Conservation (phyloP, 2,888 invertebrate genomes). For the Ctena decussata region DNA sequence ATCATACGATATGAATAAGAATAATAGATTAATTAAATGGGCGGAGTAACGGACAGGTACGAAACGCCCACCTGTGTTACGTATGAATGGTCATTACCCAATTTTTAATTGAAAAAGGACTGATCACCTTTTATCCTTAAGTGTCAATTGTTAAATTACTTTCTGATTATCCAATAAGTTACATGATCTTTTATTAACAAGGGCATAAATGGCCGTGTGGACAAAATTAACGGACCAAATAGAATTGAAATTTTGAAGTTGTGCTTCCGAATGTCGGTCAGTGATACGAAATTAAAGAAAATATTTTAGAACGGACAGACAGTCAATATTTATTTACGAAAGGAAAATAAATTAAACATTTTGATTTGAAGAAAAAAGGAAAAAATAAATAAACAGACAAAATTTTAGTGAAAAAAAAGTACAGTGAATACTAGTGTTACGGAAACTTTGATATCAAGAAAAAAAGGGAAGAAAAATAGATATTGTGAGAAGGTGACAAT, state of each 20-base stretch:
- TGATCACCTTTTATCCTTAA: conserved; percentile 57
- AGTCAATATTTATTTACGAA: not conserved
- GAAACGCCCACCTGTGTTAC: conserved; percentile 13
- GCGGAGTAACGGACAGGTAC: conserved; percentile 22
- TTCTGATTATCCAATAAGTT: conserved; percentile 64
- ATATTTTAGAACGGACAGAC: not conserved
- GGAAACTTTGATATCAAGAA: no score
- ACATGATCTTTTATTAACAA: conserved; percentile 49
- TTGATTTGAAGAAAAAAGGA: not conserved
- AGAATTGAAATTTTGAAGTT: not conserved
- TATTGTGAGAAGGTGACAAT: no score
- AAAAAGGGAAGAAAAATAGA: no score
- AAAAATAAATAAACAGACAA: not conserved
- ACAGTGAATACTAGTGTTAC: not conserved
- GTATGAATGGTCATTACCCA: conserved; percentile 36
- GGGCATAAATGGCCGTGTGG: conserved; percentile 20
- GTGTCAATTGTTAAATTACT: conserved; percentile 56
- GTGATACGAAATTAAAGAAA: not conserved
- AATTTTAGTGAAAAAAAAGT: not conserved
- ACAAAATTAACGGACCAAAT: not conserved
- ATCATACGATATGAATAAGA: conserved; percentile 52
- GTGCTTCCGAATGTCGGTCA: not conserved
- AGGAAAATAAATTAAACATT: not conserved
- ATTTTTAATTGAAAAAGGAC: conserved; percentile 58
- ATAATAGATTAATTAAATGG: conserved; percentile 42